A percentile compares a stretch with the other conserved stretches of the same genome.
Conservation (phyloP, 2,797 vertebrate genomes). For the Crenuchus spilurus region DNA sequence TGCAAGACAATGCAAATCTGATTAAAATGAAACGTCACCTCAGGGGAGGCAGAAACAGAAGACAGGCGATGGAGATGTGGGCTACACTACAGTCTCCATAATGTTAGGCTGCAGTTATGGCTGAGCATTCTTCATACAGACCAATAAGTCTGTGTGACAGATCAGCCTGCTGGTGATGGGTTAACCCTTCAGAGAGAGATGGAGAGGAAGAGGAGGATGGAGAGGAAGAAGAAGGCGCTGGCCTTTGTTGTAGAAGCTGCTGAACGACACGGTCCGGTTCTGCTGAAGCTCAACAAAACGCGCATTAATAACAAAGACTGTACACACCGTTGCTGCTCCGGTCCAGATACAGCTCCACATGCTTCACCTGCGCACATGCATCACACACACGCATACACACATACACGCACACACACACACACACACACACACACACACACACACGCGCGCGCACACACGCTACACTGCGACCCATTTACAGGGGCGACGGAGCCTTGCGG, state of each 20-base stretch:
- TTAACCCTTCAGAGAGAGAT: constrained; percentile 29
- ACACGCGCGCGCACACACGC: constrained; percentile 7
- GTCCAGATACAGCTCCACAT: constrained; percentile 32
- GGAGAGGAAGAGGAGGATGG: neutral
- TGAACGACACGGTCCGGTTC: neutral
- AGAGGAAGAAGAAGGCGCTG: neutral
- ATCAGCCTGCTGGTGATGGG: constrained; percentile 35
- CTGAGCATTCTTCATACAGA: too few species aligned
- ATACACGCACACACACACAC: constrained; percentile 1
- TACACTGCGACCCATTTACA: too few species aligned
- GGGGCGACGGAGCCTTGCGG: too few species aligned
- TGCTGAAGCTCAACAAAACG: too few species aligned
- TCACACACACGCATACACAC: neutral
- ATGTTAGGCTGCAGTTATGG: too few species aligned
- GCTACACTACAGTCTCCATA: neutral
- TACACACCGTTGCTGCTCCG: neutral
- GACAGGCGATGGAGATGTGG: neutral
- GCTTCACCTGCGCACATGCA: constrained; percentile 53
- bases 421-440: too few species aligned
- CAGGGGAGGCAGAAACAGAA: neutral
- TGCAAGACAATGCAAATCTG: neutral
- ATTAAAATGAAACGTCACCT: neutral
- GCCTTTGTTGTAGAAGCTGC: constrained; percentile 10
- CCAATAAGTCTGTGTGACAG: neutral
- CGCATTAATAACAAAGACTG: too few species aligned